Conservation (phyloP, 2,888 invertebrate species). For the Spilosoma lubricipeda region DNA sequence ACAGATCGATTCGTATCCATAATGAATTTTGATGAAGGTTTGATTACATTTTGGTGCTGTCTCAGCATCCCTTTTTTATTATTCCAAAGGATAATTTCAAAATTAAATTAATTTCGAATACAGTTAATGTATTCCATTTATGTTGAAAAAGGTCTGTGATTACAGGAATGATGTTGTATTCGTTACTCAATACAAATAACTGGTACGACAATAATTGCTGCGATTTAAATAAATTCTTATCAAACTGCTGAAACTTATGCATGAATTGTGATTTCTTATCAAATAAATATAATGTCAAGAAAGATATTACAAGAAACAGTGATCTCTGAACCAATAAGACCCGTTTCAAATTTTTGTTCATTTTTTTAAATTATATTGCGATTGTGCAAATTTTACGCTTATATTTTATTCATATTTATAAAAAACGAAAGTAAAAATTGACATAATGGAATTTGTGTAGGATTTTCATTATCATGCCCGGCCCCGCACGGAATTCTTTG, state of each 20-base stretch:
- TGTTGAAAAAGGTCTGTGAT: not conserved
- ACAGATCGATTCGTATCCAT: not conserved
- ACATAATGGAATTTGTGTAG: no score
- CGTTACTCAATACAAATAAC: not conserved
- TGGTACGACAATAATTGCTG: not conserved
- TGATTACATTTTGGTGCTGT: not conserved
- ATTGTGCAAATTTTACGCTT: no score
- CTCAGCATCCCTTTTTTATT: not conserved
- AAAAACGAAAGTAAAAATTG: no score
- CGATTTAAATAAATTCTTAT: not conserved
- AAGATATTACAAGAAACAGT: no score
- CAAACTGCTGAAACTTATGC: not conserved
- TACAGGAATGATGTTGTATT: not conserved
- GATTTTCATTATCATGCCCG: no score
- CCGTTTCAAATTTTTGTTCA: no score
- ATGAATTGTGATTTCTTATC: not conserved
- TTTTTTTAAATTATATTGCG: no score
- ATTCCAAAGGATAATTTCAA: not conserved
- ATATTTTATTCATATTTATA: no score
- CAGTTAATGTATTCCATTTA: not conserved
- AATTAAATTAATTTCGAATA: not conserved
- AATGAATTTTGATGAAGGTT: conserved; percentile 8
- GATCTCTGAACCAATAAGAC: no score
- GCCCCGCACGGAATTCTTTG: no score
- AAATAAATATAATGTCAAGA: not conserved